Percentiles rank a stretch among this genome's conserved stretches.
phyloP scores from a whole-genome alignment of 2,888 invertebrate species.

The Hypsopygia costalis region DNA sequence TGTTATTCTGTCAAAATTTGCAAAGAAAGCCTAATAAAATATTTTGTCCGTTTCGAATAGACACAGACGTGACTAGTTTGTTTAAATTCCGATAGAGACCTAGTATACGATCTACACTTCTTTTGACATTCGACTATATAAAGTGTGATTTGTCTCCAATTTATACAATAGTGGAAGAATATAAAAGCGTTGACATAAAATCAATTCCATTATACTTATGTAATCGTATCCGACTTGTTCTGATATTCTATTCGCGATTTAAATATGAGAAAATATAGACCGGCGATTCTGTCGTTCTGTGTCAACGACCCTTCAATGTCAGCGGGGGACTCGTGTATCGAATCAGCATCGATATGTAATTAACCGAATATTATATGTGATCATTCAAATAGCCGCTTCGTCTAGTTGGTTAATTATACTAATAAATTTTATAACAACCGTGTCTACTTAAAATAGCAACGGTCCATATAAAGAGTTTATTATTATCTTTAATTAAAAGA shows the following conservation, averaged over 20 bases:
- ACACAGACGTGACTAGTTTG: too few species aligned
- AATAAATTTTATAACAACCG: conserved; percentile 34
- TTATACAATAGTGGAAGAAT: too few species aligned
- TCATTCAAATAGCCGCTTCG: conserved; percentile 36
- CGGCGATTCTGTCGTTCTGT: conserved; percentile 42
- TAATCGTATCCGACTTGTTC: conserved; percentile 20
- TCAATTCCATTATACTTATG: conserved; percentile 17
- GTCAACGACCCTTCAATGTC: conserved; percentile 76
- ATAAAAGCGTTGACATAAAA: not conserved
- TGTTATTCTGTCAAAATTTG: too few species aligned
- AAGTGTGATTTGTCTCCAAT: too few species aligned
- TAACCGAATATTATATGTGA: conserved; percentile 44
- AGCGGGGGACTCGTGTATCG: conserved; percentile 48
- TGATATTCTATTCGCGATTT: conserved; percentile 18
- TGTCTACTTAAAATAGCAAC: conserved; percentile 17
- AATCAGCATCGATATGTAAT: conserved; percentile 49
- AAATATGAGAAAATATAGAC: conserved; percentile 48
- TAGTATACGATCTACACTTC: too few species aligned
- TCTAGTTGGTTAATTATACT: conserved; percentile 35
- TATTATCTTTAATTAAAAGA: conserved; percentile 21
- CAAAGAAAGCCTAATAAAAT: too few species aligned
- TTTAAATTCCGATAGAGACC: too few species aligned
- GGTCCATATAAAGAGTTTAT: conserved; percentile 38
- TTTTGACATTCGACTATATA: too few species aligned
- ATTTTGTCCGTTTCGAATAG: too few species aligned